Conservation (phyloP, 2,113 vertebrate genomes). For the Brachypodius melanocephalos region DNA sequence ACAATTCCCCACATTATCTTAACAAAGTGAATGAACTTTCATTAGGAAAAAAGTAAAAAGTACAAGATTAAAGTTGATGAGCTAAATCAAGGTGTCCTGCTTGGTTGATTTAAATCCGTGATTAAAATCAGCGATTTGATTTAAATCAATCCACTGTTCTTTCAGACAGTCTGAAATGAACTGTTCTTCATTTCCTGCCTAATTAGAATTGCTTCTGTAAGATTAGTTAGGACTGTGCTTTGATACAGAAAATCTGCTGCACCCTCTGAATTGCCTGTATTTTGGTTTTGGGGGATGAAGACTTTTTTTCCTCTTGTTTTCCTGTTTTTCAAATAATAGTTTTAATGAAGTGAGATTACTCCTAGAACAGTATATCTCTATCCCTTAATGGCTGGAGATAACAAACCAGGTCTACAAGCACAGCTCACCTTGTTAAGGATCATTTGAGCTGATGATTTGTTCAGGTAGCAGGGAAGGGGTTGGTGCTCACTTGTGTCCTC, state of each 20-base stretch:
- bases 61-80: constrained; percentile 62
- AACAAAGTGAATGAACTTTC: constrained; percentile 50
- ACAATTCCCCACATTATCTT: constrained; percentile 2
- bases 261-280: background rate
- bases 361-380: background rate
- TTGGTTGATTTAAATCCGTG: constrained; percentile 52
- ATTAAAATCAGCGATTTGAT: constrained; percentile 66
- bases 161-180: constrained; percentile 34
- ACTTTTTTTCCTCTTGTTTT: background rate
- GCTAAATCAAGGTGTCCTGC: constrained; percentile 61
- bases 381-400: background rate
- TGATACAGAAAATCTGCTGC: background rate
- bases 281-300: background rate
- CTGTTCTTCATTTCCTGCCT: constrained; percentile 21
- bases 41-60: constrained; percentile 30
- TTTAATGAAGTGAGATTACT: background rate
- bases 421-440: background rate
- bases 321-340: background rate
- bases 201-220: constrained; percentile 50
- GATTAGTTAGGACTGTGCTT: background rate
- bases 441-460: background rate
- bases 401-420: background rate
- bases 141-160: constrained; percentile 60
- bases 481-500: background rate
- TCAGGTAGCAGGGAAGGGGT: background rate